A percentile compares a stretch with the other conserved stretches of the same genome.
Evolutionary conservation across 2,888 invertebrate species (phyloP).

Genomic region (Patella pellucida): DNA sequence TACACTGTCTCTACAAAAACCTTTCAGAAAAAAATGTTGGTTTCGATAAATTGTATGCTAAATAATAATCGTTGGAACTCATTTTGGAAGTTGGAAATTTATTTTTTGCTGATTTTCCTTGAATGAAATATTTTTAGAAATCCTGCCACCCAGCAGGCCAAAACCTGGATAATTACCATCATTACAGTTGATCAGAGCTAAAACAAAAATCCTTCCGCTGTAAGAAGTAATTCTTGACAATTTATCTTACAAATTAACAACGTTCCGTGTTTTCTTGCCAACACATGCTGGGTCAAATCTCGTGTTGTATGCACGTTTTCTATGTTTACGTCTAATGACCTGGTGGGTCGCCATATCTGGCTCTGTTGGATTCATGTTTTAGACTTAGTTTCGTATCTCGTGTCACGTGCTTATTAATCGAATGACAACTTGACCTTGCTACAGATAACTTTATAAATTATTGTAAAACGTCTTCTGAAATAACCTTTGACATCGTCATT

Average conservation of each 20-base stretch:
- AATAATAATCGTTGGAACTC: no score
- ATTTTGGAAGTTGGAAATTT: no score
- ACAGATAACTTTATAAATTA: no score
- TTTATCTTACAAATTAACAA: constrained; percentile 1
- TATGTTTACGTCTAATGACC: background rate
- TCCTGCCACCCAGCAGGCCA: background rate
- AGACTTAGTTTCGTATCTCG: no score
- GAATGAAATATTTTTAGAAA: background rate
- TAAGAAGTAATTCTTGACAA: constrained; percentile 8
- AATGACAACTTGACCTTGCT: no score
- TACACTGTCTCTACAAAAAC: no score
- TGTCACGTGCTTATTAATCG: no score
- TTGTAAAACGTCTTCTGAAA: no score
- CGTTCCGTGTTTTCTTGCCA: constrained; percentile 3
- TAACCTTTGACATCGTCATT: no score
- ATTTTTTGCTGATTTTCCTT: no score
- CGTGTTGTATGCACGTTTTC: background rate
- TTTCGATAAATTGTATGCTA: no score
- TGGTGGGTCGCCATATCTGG: background rate
- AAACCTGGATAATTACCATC: background rate
- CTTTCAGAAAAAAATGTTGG: no score
- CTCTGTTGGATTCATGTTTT: background rate
- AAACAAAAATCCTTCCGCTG: constrained; percentile 10
- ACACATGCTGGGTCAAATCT: background rate
- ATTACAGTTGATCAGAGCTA: background rate